Conservation (phyloP, 2,797 vertebrate species). For the Huso huso region DNA sequence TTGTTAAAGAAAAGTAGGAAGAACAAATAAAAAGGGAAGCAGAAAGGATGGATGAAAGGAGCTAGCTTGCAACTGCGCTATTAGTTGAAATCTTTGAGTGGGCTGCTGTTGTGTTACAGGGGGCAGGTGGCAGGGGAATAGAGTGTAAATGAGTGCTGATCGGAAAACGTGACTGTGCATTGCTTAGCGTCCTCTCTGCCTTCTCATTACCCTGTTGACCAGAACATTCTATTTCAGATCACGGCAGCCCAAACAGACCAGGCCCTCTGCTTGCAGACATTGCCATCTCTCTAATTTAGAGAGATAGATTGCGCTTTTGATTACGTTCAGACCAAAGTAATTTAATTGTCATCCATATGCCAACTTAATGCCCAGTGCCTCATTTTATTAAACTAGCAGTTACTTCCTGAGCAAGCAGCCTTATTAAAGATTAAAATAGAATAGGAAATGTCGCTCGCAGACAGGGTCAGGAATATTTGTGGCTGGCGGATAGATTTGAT, state of each 20-base stretch:
- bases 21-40: too few relatives aligned
- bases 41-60: too few relatives aligned
- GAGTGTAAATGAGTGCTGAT: constrained; percentile 24
- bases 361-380: constrained; percentile 36
- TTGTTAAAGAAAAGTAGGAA: too few relatives aligned
- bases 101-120: constrained; percentile 20
- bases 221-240: constrained; percentile 27
- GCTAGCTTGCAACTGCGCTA: too few relatives aligned
- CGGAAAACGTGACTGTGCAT: constrained; percentile 43
- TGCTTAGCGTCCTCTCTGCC: constrained; percentile 35
- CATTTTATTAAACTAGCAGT: constrained; percentile 26
- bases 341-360: constrained; percentile 41
- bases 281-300: constrained; percentile 28
- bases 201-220: constrained; percentile 39
- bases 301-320: constrained; percentile 33
- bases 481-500: background rate
- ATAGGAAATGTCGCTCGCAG: background rate
- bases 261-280: constrained; percentile 21
- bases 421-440: constrained; percentile 6
- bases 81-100: too few relatives aligned
- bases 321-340: constrained; percentile 30
- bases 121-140: constrained; percentile 25
- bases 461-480: background rate
- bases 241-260: constrained; percentile 15
- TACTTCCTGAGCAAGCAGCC: constrained; percentile 27